Conservation (phyloP, 2,888 invertebrate species). For the Drosophila limbata region DNA sequence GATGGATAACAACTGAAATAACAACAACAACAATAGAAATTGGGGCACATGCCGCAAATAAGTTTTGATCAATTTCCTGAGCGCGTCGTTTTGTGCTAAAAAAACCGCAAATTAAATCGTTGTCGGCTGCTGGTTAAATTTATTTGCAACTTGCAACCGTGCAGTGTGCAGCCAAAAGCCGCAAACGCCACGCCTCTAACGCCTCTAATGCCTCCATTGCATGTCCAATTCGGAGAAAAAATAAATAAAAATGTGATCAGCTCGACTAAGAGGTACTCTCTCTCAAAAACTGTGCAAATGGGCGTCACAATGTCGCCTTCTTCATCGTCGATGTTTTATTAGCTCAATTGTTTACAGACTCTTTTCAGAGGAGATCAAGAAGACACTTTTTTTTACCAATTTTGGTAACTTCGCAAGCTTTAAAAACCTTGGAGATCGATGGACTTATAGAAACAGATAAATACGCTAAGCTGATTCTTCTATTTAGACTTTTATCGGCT, state of each 20-base stretch:
- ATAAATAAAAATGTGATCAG: not conserved
- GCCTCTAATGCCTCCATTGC: conserved; percentile 6
- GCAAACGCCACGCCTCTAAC: conserved; percentile 41
- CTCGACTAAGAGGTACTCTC: not conserved
- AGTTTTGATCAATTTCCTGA: conserved; percentile 64
- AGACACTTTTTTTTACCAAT: too few relatives aligned
- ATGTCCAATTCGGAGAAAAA: conserved; percentile 14
- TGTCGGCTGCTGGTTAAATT: conserved; percentile 62
- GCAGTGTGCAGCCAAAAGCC: conserved; percentile 57
- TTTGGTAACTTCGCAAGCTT: not conserved
- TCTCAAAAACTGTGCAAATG: too few relatives aligned
- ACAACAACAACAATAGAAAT: conserved; percentile 2
- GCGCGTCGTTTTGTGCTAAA: conserved; percentile 52
- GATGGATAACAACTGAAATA: not conserved
- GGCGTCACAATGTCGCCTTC: too few relatives aligned
- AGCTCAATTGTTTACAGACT: too few relatives aligned
- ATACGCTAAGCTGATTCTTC: not conserved
- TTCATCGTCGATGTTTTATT: too few relatives aligned
- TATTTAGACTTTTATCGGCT: not conserved
- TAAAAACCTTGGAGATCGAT: not conserved
- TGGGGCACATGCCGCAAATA: conserved; percentile 42
- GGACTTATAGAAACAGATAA: not conserved
- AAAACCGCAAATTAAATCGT: conserved; percentile 81
- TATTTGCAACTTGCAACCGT: conserved; percentile 53
- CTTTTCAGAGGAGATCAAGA: too few relatives aligned